These are phyloP conservation scores for Lepidothrix coronata DNA, from an alignment of 2,113 vertebrate genomes.

Conservation along the genomic window DNA sequence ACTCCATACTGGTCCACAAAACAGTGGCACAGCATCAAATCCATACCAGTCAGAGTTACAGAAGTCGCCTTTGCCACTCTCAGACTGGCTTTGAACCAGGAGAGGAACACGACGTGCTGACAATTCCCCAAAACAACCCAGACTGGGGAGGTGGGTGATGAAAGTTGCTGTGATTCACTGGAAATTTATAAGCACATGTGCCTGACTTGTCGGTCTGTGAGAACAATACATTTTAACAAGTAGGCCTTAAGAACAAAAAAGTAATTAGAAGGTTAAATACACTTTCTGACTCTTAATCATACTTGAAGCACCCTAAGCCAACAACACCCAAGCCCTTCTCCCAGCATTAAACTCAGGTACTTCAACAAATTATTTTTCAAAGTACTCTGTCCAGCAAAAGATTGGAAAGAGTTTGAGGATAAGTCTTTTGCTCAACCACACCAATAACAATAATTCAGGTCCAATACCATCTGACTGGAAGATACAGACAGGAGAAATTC, in stretches of 20 bases:
- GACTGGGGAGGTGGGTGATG: not conserved
- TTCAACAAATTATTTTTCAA: not conserved
- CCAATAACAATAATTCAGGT: not conserved
- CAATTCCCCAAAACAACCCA: not conserved
- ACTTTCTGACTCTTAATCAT: not conserved
- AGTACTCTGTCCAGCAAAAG: not conserved
- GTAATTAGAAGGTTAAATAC: not conserved
- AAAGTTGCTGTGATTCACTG: not conserved
- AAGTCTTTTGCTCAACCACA: not conserved
- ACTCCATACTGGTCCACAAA: not conserved
- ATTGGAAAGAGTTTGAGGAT: not conserved
- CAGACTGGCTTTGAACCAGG: not conserved
- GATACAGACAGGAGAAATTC: not conserved
- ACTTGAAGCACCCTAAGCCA: not conserved
- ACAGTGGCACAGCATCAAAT: not conserved
- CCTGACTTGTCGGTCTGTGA: not conserved
- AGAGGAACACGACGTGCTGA: not conserved
- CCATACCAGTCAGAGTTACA: not conserved
- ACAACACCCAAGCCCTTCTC: not conserved
- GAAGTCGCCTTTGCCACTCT: not conserved
- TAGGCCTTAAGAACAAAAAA: not conserved
- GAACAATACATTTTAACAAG: not conserved
- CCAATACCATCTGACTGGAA: not conserved
- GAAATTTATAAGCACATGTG: not conserved
- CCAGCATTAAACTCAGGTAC: not conserved